A percentile compares a stretch with the other conserved stretches of the same genome.
phyloP scores from a whole-genome alignment of 1,140 invertebrate genomes.

The Papilio polytes region DNA sequence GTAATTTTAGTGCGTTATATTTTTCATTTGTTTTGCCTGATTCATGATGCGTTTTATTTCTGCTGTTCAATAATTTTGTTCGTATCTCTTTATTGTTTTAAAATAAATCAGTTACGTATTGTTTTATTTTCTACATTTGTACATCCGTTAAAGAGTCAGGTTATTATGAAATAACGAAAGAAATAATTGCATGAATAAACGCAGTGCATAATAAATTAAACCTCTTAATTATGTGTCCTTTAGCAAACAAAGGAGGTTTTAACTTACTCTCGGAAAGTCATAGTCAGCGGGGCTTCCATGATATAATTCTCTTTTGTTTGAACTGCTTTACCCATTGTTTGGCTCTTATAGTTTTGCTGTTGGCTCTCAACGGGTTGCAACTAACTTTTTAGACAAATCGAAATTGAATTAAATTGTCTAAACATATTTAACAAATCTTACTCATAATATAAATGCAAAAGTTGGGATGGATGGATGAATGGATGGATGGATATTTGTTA shows the following conservation, averaged over 20 bases:
- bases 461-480: no score
- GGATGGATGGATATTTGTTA: no score
- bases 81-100: no score
- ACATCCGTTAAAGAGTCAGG: no score
- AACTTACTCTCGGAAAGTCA: slow-evolving; percentile 16
- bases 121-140: no score
- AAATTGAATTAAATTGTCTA: neutral
- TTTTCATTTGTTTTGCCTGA: no score
- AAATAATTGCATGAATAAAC: slow-evolving; percentile 11
- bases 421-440: neutral
- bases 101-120: no score
- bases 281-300: slow-evolving; percentile 16
- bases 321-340: slow-evolving; percentile 14
- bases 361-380: slow-evolving; percentile 7
- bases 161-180: neutral
- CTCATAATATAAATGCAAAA: no score
- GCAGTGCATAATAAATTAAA: slow-evolving; percentile 11
- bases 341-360: slow-evolving; percentile 17
- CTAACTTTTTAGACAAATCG: neutral
- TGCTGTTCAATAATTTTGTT: no score
- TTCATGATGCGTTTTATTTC: no score
- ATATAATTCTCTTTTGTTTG: slow-evolving; percentile 28
- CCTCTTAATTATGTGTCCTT: slow-evolving; percentile 27
- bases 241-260: slow-evolving; percentile 27
- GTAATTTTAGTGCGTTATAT: no score